Base-by-base conservation (phyloP, 2,797 vertebrate species). In the Apogon talboti region DNA sequence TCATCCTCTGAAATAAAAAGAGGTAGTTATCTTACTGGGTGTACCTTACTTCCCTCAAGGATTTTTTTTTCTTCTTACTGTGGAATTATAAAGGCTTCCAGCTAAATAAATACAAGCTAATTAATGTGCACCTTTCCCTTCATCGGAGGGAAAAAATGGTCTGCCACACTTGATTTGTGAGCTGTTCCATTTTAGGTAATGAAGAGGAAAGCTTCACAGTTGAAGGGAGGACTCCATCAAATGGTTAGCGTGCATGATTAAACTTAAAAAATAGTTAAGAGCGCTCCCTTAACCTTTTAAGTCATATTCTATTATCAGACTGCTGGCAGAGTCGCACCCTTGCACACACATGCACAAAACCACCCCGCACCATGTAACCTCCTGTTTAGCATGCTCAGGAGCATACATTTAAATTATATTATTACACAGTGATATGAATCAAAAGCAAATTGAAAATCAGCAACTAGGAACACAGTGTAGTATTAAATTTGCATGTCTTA, bases 71-170 rank as follows among this genome's bases (percentile, higher is more conserved):
- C 30, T 46, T 45, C 38, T 53, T 86, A 19, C 63, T 46, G 68
- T 70, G 28, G 79, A 90, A 86, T 79, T 79, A 78, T 84, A 89
- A 92, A 87, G 62, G 75, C 66, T 90, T 79, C 78, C 91, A 92
- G 91, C 92, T 93, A 91, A 90, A 89, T 82, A 92, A 92, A 92
- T 86, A 93, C 37, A 76, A 74, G 60, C 75, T 87, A 90, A 92
- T 92, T 89, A 93, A 91, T 88, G 82, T 84, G 83, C 82, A 91
- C 81, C 79, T 82, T 89, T 82, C 57, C 74, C 81, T 84, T 89
- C 79, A 76, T 63, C 72, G 58, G 60, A 66, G 60, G 56, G 44
- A 72, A 83, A 76, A 87, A 91, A 87, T 78, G 53, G 74, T 72
- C 88, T 89, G 88, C 67, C 88, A 90, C 73, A 86, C 69, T 90